Evolutionary conservation across 1,140 invertebrate genomes (phyloP).

Genomic region (Papilio dardanus): DNA sequence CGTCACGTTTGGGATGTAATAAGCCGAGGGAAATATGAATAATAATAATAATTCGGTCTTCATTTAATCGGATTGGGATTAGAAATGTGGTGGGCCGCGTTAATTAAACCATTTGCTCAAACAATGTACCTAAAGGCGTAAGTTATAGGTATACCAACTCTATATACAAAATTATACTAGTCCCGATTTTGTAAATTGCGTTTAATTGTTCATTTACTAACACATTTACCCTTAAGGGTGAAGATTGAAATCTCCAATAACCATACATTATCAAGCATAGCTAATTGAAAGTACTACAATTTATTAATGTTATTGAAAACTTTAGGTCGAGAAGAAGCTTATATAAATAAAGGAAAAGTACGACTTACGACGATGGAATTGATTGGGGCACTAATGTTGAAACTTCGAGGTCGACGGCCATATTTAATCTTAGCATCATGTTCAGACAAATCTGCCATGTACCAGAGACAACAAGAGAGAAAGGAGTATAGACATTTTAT

Average conservation of each 20-base stretch:
- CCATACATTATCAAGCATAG: not conserved
- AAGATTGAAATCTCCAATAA: not conserved
- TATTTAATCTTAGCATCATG: conserved; percentile 64
- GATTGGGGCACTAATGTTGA: conserved; percentile 68
- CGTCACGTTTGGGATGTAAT: conserved; percentile 10
- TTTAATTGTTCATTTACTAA: too few relatives aligned
- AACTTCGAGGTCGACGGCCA: conserved; percentile 63
- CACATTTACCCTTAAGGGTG: too few relatives aligned
- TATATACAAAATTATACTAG: too few relatives aligned
- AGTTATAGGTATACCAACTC: too few relatives aligned
- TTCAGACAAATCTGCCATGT: conserved; percentile 50
- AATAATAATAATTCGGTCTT: conserved; percentile 5
- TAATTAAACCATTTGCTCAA: conserved; percentile 12
- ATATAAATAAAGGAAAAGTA: conserved; percentile 63
- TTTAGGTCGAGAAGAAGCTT: conserved; percentile 70
- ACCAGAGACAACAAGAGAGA: conserved; percentile 53
- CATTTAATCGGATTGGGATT: conserved; percentile 2
- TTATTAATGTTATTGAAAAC: not conserved
- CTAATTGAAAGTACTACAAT: not conserved
- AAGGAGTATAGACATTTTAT: too few relatives aligned
- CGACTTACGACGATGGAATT: conserved; percentile 69
- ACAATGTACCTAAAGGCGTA: too few relatives aligned
- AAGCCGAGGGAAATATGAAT: conserved; percentile 15
- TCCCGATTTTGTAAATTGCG: too few relatives aligned
- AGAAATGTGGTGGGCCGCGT: not conserved